Conservation (phyloP, 2,113 vertebrate genomes). For the Heterochromis multidens region DNA sequence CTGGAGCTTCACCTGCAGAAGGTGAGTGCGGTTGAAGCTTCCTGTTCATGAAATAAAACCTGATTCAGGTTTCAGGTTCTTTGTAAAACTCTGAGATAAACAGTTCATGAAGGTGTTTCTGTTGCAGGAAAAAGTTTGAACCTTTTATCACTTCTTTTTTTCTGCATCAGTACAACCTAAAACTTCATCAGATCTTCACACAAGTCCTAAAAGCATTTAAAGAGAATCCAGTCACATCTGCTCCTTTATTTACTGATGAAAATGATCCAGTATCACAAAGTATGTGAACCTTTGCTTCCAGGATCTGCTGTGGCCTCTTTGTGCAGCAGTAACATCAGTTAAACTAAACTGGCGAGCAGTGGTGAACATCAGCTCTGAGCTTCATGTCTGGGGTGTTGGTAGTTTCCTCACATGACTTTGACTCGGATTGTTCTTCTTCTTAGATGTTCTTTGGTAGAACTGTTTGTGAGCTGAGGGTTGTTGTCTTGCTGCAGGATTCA, state of each 20-base stretch:
- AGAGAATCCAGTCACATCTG: background rate
- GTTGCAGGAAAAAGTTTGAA: background rate
- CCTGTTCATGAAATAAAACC: background rate
- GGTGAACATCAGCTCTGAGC: no score
- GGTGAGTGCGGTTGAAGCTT: background rate
- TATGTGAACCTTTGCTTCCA: background rate
- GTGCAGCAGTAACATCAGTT: no score
- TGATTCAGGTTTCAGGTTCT: background rate
- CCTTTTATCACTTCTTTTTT: background rate
- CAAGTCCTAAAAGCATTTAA: background rate
- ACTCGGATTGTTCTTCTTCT: no score
- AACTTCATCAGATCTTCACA: background rate
- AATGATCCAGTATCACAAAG: background rate
- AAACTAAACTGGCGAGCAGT: no score
- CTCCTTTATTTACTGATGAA: background rate
- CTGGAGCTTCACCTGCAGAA: background rate
- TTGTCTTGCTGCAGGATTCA: background rate
- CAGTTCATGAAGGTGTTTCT: background rate
- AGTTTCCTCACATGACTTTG: no score
- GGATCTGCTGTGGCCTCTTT: background rate
- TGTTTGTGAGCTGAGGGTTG: background rate
- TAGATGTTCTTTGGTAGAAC: background rate
- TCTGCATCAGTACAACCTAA: background rate
- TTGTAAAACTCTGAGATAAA: background rate
- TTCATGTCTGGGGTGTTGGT: no score